A percentile compares a stretch with the other conserved stretches of the same genome.
phyloP scores from a whole-genome alignment of 2,797 vertebrate species.

The Pyrocephalus nanus region DNA sequence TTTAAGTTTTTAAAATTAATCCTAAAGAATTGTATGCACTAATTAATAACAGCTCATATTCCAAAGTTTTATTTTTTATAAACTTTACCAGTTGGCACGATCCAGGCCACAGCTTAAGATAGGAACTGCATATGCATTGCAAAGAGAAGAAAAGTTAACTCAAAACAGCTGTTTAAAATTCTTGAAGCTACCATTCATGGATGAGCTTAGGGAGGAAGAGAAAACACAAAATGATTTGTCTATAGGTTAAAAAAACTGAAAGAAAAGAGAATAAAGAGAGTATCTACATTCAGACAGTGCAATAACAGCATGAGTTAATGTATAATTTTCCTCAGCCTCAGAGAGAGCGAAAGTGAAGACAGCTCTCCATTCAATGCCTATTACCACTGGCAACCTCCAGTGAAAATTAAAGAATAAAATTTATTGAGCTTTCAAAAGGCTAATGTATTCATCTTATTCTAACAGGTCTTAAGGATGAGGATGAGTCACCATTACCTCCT shows the following conservation, averaged over 20 bases:
- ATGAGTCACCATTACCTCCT: background rate
- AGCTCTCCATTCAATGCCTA: background rate
- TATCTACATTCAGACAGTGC: background rate
- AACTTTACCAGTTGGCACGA: background rate
- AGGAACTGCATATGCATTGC: background rate
- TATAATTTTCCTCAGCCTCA: background rate
- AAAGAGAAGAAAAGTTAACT: background rate
- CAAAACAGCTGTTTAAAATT: background rate
- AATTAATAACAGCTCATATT: background rate
- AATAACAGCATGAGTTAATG: background rate
- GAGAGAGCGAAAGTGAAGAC: background rate
- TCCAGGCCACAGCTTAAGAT: background rate
- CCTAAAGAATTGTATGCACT: background rate
- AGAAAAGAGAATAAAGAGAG: background rate
- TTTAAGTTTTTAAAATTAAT: background rate
- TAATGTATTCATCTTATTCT: background rate
- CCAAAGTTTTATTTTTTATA: background rate
- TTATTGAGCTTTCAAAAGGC: background rate
- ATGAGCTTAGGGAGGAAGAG: background rate
- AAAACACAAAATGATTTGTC: background rate
- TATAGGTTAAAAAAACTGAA: background rate
- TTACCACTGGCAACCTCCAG: background rate
- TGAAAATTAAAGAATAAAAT: background rate
- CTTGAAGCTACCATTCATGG: background rate
- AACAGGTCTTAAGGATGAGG: background rate